Conservation (phyloP, 2,888 invertebrate genomes). For the Epistrophella euchroma region DNA sequence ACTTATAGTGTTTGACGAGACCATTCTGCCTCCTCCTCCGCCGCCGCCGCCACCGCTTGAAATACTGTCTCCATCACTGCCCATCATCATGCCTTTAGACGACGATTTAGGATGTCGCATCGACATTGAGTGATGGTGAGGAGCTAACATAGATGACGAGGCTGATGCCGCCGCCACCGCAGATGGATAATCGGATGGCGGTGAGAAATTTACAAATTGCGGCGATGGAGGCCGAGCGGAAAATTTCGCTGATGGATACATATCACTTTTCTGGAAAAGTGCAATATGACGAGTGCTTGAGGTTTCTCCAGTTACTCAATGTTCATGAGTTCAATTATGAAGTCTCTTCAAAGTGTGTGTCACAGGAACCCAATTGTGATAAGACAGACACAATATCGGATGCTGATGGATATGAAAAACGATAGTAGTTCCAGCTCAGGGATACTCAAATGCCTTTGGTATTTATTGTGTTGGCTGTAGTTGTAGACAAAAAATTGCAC, state of each 20-base stretch:
- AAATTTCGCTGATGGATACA: slow-evolving; percentile 83
- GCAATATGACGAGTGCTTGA: slow-evolving; percentile 52
- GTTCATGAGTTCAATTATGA: slow-evolving; percentile 26
- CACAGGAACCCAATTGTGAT: slow-evolving; percentile 51
- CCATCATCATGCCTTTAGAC: slow-evolving; percentile 73
- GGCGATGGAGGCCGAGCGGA: slow-evolving; percentile 83
- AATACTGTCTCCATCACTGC: slow-evolving; percentile 65
- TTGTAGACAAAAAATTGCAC: slow-evolving; percentile 24
- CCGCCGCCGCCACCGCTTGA: slow-evolving; percentile 26
- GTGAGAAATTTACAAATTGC: slow-evolving; percentile 89
- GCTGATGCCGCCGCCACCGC: slow-evolving; percentile 77
- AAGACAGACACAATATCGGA: slow-evolving; percentile 55
- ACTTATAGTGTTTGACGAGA: slow-evolving; percentile 78
- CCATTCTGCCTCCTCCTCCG: slow-evolving; percentile 77
- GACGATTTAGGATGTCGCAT: slow-evolving; percentile 79
- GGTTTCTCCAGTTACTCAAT: slow-evolving; percentile 40
- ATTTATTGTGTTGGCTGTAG: slow-evolving; percentile 37
- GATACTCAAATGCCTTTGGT: slow-evolving; percentile 56
- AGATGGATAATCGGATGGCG: slow-evolving; percentile 90
- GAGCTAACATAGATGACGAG: slow-evolving; percentile 70
- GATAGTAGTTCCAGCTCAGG: slow-evolving; percentile 53
- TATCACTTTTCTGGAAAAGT: slow-evolving; percentile 69
- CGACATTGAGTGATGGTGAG: slow-evolving; percentile 78
- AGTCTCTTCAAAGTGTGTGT: slow-evolving; percentile 27
- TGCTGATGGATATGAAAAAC: slow-evolving; percentile 61